Percentiles rank a stretch among this genome's conserved stretches.
These are phyloP conservation scores for Picus viridis DNA, from an alignment of 2,797 vertebrate genomes.

Conservation along the genomic window DNA sequence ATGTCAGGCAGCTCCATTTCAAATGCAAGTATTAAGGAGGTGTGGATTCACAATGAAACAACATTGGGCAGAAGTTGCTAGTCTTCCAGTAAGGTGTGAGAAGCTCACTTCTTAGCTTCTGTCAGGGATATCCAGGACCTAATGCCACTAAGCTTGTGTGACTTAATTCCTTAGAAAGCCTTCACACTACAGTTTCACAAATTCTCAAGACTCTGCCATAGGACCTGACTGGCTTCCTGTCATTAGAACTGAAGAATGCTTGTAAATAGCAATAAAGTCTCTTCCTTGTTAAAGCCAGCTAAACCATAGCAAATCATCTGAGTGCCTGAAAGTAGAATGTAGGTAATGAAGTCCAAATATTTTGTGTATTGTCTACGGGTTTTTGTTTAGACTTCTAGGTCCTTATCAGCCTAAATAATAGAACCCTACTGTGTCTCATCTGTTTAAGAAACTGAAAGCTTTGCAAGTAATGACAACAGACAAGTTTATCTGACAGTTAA, in stretches of 20 bases:
- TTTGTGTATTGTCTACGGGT: not conserved
- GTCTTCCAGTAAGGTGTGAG: not conserved
- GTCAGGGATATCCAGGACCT: not conserved
- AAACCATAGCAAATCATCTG: not conserved
- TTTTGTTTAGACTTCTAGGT: not conserved
- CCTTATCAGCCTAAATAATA: not conserved
- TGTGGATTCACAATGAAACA: not conserved
- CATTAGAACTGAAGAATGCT: not conserved
- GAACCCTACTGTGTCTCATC: not conserved
- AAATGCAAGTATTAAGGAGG: not conserved
- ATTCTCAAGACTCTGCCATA: not conserved
- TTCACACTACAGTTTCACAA: not conserved
- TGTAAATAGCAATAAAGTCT: constrained; percentile 5
- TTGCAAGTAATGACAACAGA: not conserved
- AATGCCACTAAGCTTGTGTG: not conserved
- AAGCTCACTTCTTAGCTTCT: not conserved
- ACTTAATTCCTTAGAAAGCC: not conserved
- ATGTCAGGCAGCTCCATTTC: not conserved
- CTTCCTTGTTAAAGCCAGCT: not conserved
- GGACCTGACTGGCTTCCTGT: not conserved
- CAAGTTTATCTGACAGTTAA: not conserved
- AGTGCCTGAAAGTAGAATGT: not conserved
- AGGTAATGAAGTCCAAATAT: not conserved
- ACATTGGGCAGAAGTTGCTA: not conserved
- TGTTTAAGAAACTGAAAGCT: not conserved